Base-by-base conservation (phyloP, 2,888 invertebrate species). In the Acronicta psi region DNA sequence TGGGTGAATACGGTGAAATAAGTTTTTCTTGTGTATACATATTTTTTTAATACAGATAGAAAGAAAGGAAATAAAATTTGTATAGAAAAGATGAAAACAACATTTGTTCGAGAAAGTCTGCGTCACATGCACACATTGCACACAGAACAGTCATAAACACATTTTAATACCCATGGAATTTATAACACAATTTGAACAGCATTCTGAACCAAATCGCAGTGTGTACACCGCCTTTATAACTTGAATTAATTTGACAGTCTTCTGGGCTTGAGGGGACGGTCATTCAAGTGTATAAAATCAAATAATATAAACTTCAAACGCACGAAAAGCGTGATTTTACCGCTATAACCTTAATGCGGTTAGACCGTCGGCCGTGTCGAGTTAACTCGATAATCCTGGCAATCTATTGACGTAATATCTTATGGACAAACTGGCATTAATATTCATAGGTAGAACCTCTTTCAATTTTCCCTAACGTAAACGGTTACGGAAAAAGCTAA, bases 381-480 rank as follows among this genome's bases (percentile, higher is more conserved):
- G 69, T 69, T 81, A 84, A 84, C 73, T 81, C 74, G 69, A 83
- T 84, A 75, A 83, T 62, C 70, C 67, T 29, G 61, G 73, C 81
- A 84, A 83, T 84, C 85, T 81, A 75, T 78, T 73, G 68, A 59
- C 69, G 61, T 77, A 80, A 80, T 81, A 81, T 76, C 72, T 78
- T 69, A 64, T 72, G 69, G 61, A 68, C 65, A 69, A 59, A 59
- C 51, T 45, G 17, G 20, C 49, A 75, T 80, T 73, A 79, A 76
- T 76, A 80, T 77, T 79, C 81, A 78, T 71, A 56, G 77, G 38
- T 46, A 13, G 55, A 46, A 53, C 59, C 49, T 53, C 44, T 45
- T 58, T 49, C 41, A 53, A 53, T 50, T 14, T 23, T 38, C 31
- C 44, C n/a, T 34, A n/a, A n/a, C 34, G 5, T 29, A 29, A 11